These are phyloP conservation scores for Sogatella furcifera DNA, from an alignment of 1,140 invertebrate species.

Conservation along the genomic window DNA sequence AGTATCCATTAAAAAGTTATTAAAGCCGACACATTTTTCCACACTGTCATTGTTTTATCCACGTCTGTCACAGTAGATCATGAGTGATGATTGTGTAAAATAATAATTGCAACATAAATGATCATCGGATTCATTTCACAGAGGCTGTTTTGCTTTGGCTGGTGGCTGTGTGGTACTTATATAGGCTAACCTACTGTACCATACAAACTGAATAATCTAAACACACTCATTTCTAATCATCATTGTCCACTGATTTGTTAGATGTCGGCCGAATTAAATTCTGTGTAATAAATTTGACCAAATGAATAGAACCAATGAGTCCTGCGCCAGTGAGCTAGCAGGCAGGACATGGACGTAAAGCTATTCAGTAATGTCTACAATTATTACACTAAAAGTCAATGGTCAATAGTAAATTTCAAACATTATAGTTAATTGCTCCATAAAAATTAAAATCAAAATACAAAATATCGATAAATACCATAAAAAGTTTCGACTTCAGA, in stretches of 20 bases:
- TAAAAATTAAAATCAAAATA: no score
- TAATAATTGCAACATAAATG: no score
- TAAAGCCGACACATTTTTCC: constrained; percentile 13
- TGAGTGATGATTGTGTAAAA: no score
- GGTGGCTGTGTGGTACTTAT: neutral
- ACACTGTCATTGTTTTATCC: neutral
- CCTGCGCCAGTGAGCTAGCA: neutral
- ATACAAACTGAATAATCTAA: no score
- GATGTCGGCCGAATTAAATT: no score
- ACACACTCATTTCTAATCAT: no score
- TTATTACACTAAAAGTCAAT: neutral
- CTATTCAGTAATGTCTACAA: neutral
- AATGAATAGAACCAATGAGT: no score
- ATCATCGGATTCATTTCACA: no score
- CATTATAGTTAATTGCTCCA: neutral
- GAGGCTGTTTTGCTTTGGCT: constrained; percentile 15
- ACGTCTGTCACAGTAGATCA: no score
- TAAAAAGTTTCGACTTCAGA: neutral
- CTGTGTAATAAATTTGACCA: no score
- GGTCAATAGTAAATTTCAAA: neutral
- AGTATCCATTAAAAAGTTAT: constrained; percentile 14
- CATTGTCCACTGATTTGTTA: no score
- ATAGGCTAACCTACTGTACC: no score
- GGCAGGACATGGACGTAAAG: neutral
- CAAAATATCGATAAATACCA: neutral